Conservation (phyloP, 2,888 invertebrate species). For the Sminthurinus aureus region DNA sequence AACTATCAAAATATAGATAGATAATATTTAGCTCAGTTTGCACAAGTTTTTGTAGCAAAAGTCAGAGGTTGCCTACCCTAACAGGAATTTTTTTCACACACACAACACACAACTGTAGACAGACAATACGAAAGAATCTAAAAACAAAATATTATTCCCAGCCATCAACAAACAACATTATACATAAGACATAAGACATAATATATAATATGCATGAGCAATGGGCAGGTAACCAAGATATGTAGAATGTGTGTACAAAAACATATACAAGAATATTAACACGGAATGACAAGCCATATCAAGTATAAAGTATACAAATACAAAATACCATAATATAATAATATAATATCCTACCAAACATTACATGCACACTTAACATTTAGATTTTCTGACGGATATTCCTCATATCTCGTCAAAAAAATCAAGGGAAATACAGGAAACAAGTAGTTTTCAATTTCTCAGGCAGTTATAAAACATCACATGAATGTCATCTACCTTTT, state of each 20-base stretch:
- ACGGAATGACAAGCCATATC: neutral
- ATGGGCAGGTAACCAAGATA: neutral
- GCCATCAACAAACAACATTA: neutral
- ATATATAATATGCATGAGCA: neutral
- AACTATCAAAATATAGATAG: too few species aligned
- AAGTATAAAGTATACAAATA: neutral
- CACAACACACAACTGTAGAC: neutral
- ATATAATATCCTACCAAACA: too few species aligned
- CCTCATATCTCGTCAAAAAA: slow-evolving; percentile 1
- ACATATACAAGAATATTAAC: too few species aligned
- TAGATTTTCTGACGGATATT: neutral
- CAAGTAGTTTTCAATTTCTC: slow-evolving; percentile 54
- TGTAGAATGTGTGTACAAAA: neutral
- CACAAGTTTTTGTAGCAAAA: neutral
- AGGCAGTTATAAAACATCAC: slow-evolving; percentile 4
- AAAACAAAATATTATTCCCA: slow-evolving; percentile 8
- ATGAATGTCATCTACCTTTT: too few species aligned
- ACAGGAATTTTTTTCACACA: slow-evolving; percentile 23
- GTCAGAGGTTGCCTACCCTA: slow-evolving; percentile 32
- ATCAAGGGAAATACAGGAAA: slow-evolving; percentile 44
- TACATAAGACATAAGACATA: too few species aligned
- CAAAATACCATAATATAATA: neutral
- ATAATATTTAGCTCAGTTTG: neutral
- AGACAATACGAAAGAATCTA: neutral
- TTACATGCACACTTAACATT: too few species aligned